Percentiles rank a stretch among this genome's conserved stretches.
phyloP scores from a whole-genome alignment of 1,140 invertebrate species.

The Orchestia grillus region DNA sequence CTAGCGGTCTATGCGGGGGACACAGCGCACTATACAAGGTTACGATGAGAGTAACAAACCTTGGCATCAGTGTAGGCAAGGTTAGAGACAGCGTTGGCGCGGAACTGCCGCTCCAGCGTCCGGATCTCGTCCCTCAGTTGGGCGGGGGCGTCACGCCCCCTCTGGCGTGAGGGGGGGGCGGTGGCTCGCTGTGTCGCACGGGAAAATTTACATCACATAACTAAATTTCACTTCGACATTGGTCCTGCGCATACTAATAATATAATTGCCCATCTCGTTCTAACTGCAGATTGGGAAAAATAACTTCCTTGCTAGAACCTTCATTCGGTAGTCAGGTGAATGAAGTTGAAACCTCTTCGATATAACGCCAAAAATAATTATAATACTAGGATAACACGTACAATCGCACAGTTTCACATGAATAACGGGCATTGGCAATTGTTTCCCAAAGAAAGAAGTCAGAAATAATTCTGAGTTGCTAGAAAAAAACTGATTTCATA shows the following conservation, averaged over 20 bases:
- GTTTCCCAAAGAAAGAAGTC: neutral
- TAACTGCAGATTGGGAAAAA: too few relatives aligned
- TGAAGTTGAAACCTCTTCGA: too few relatives aligned
- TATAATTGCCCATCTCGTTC: too few relatives aligned
- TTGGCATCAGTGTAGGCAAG: conserved; percentile 9
- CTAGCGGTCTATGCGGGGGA: too few relatives aligned
- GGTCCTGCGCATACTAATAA: too few relatives aligned
- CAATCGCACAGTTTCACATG: too few relatives aligned
- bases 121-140: neutral
- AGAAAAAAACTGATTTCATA: too few relatives aligned
- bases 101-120: neutral
- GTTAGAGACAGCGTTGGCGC: neutral
- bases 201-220: neutral
- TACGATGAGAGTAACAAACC: neutral
- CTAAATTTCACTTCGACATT: too few relatives aligned
- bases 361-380: too few relatives aligned
- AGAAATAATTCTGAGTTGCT: neutral
- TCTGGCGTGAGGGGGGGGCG: neutral
- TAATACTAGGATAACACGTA: too few relatives aligned
- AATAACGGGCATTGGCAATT: neutral
- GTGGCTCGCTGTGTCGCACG: neutral
- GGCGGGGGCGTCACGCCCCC: neutral
- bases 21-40: neutral
- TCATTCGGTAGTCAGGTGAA: too few relatives aligned
- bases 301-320: too few relatives aligned